Conservation (phyloP, 2,888 invertebrate genomes). For the Lepidochitona cinerea region DNA sequence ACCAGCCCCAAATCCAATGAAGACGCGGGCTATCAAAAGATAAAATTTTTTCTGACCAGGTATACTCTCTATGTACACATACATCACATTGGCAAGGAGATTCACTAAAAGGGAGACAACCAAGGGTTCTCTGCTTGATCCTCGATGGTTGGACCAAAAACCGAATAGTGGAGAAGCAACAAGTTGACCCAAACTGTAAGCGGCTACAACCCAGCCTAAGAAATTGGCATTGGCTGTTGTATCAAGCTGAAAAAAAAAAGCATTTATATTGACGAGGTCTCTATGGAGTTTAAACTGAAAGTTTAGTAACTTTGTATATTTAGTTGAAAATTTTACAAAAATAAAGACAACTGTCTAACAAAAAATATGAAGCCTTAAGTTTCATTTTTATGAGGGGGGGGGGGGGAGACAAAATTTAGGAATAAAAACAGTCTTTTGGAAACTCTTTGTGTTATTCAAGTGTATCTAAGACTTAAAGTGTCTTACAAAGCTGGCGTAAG, state of each 20-base stretch:
- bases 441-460: too few species aligned
- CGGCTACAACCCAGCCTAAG: slow-evolving; percentile 69
- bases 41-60: slow-evolving; percentile 35
- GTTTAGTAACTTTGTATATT: too few species aligned
- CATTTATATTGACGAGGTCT: too few species aligned
- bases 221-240: slow-evolving; percentile 46
- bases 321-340: too few species aligned
- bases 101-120: slow-evolving; percentile 60
- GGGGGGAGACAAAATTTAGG: too few species aligned
- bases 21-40: slow-evolving; percentile 54
- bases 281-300: too few species aligned
- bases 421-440: too few species aligned
- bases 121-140: slow-evolving; percentile 57
- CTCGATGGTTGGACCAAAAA: slow-evolving; percentile 53
- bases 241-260: slow-evolving; percentile 47
- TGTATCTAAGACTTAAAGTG: too few species aligned
- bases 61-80: slow-evolving; percentile 62
- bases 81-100: slow-evolving; percentile 66
- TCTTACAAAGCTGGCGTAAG: too few species aligned
- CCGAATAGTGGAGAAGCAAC: slow-evolving; percentile 69
- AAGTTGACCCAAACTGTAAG: slow-evolving; percentile 69
- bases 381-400: too few species aligned
- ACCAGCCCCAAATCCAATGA: slow-evolving; percentile 70
- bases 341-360: too few species aligned
- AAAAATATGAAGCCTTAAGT: too few species aligned